Base-by-base conservation (phyloP, 1,140 invertebrate species). In the Ceratina calcarata region DNA sequence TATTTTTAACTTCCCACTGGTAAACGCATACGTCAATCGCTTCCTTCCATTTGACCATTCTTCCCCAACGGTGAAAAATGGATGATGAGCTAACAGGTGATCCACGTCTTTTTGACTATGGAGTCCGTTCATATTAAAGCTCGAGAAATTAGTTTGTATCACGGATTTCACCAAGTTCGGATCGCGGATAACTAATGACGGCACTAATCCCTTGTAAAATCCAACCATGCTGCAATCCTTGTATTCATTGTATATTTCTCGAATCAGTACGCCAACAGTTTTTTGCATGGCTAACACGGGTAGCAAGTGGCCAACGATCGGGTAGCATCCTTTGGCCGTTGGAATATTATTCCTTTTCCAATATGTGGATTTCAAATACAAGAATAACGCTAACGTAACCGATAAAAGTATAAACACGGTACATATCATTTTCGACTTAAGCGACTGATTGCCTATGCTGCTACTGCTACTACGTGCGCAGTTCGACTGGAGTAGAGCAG, bases 311-410 rank as follows among this genome's bases (percentile, higher is more conserved):
- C 91, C 91, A 3, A 91, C 58, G 10, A 86, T 70, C 1, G 88
- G 87, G 1, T 84, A 1, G 1, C 70, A 62, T 68, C 81, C 81
- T 13, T 86, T 87, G 1, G 90, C 74, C 37, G 90, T 89, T 66
- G 91, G 90, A 0, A 94, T 90, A 4, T 91, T 90, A 75, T 85
- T 86, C 2, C 90, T 85, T 49, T 88, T 71, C 94, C 94, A 95
- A 77, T 94, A 92, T 37, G 86, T 84, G 66, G 84, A 86, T 8
- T 81, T 88, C n/a, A 79, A 81, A 0, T 84, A 86, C 20, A 89
- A 83, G 62, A 77, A 13, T 2, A 69, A 10, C 1, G 27, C 3
- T 0, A 80, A 3, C 2, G 68, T 68, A 0, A 57, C 58, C 7
- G 13, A 8, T 12, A 53, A 0, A 0, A 78, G 45, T 0, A 45